Percentiles rank a stretch among this genome's conserved stretches.
Conservation (phyloP, 64 coral and sea anemone genomes). For the Stichodactyla helianthus region DNA sequence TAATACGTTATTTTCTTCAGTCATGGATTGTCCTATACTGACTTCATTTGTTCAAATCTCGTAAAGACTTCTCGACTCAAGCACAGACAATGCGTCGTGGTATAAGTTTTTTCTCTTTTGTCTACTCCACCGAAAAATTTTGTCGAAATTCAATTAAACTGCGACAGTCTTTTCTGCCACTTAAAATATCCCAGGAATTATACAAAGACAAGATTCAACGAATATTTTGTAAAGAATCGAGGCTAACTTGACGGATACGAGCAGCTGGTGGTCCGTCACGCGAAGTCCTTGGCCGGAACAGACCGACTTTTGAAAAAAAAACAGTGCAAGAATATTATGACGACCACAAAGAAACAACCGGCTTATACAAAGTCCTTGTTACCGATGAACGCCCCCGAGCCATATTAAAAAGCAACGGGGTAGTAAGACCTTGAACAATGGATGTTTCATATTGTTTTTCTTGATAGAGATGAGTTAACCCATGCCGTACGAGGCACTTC, state of each 20-base stretch:
- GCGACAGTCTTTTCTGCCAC: too few relatives aligned
- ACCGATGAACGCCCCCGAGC: neutral
- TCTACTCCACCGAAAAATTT: too few relatives aligned
- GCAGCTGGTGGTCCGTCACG: neutral
- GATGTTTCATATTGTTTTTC: neutral
- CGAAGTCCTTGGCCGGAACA: neutral
- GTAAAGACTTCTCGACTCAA: too few relatives aligned
- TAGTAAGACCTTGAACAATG: neutral
- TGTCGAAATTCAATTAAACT: too few relatives aligned
- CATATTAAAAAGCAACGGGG: neutral
- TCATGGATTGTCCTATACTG: too few relatives aligned
- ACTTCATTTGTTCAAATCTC: too few relatives aligned
- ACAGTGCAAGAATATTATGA: neutral
- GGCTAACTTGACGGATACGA: neutral
- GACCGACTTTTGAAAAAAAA: neutral
- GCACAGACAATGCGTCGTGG: too few relatives aligned
- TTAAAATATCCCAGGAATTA: too few relatives aligned
- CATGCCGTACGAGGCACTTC: neutral
- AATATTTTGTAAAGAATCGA: neutral
- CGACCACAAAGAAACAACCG: neutral
- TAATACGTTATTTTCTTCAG: too few relatives aligned
- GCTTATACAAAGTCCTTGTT: slow-evolving; percentile 5
- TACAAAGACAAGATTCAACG: neutral
- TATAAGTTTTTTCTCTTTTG: too few relatives aligned
- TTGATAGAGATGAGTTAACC: neutral